Base-by-base conservation (phyloP, 1,140 invertebrate genomes). In the Macrocentrus cingulum region DNA sequence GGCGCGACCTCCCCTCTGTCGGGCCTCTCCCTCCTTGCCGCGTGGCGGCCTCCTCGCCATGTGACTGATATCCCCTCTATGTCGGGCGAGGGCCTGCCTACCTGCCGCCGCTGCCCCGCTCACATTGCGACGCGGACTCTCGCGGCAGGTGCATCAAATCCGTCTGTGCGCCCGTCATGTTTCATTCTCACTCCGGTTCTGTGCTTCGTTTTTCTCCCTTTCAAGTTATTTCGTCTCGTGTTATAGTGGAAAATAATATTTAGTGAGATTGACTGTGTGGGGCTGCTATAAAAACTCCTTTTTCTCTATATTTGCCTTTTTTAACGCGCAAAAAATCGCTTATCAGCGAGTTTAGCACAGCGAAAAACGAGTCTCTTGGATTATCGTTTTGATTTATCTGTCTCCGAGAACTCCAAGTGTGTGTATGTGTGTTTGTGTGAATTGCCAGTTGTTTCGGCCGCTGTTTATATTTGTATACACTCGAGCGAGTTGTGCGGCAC, bases 41-140 rank as follows among this genome's bases (percentile, higher is more conserved):
- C 51, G 16, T 20, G 23, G 46, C 57, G 57, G 54, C 50, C 46
- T 45, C 66, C 69, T 71, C 66, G 68, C 74, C 74, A 77, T 79
- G 75, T 79, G 75, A 77, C 76, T 77, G 74, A 77, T 74, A 72
- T 70, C 74, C 76, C 74, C 70, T 67, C 75, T 72, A 69, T 62
- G 57, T 62, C 67, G 66, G 70, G 65, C 67, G 61, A 67, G 67
- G 75, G 74, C 72, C 75, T 78, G 77, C 76, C 76, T 80, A 79
- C 77, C 77, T 80, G 76, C 75, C 74, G 72, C 74, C 74, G 75
- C 70, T 77, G 70, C 74, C 76, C 74, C 76, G 78, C 76, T 78
- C 74, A 75, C 78, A 80, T 80, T 80, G 77, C 76, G 69, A 72
- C 77, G 76, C 77, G 76, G 73, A 79, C 77, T 78, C 74, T 76